Percentiles rank a stretch among this genome's conserved stretches.
Conservation (phyloP, 2,113 vertebrate genomes). For the Corvus hawaiiensis region DNA sequence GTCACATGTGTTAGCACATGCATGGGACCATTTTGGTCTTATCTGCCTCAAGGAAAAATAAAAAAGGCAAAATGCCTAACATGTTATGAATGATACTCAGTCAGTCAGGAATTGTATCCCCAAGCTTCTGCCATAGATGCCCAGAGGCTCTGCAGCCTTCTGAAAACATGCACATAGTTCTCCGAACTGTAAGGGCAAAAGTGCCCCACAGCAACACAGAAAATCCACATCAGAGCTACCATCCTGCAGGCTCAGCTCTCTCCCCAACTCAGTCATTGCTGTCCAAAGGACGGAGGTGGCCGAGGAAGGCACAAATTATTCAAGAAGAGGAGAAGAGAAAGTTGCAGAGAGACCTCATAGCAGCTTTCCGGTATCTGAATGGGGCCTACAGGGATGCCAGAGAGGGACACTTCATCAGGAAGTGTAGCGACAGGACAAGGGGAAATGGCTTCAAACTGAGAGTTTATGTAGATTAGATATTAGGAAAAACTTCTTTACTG, state of each 20-base stretch:
- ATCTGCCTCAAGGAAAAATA: background rate
- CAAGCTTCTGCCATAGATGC: background rate
- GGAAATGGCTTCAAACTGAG: background rate
- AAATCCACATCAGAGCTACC: background rate
- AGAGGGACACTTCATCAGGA: too few relatives aligned
- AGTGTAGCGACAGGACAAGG: background rate
- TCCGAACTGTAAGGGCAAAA: background rate
- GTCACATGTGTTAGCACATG: background rate
- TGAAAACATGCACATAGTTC: fast-evolving
- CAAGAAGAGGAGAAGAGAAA: background rate
- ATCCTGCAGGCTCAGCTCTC: background rate
- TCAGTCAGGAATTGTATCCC: background rate
- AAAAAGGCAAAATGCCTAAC: background rate
- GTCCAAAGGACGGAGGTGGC: background rate
- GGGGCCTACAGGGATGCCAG: background rate
- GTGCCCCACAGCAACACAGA: background rate
- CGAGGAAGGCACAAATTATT: background rate
- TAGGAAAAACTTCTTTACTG: background rate
- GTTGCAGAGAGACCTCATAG: background rate
- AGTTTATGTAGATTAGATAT: background rate
- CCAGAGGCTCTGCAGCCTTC: background rate
- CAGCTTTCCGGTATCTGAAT: background rate
- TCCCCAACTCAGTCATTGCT: background rate
- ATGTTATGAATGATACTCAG: background rate
- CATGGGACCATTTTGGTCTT: background rate